These are phyloP conservation scores for Disparrhopalites patrizii DNA, from an alignment of 2,888 invertebrate genomes.

Conservation along the genomic window DNA sequence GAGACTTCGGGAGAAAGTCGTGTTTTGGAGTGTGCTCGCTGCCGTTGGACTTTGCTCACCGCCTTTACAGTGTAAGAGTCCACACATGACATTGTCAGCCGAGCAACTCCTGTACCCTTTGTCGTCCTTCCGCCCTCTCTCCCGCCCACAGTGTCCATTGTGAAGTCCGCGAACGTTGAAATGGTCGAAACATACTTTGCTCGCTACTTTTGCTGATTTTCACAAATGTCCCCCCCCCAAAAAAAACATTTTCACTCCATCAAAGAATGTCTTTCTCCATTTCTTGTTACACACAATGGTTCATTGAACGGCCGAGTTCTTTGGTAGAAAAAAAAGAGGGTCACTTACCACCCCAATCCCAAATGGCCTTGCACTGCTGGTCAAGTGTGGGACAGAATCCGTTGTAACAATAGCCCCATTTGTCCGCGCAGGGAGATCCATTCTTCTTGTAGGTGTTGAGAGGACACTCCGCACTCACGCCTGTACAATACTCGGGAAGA, in stretches of 20 bases:
- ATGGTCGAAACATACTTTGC: constrained; percentile 64
- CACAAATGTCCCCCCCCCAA: too few relatives aligned
- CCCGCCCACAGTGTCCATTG: constrained; percentile 92
- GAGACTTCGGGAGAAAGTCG: constrained; percentile 77
- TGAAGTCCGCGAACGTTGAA: constrained; percentile 93
- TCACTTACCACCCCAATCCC: constrained; percentile 68
- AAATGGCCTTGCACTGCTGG: constrained; percentile 85
- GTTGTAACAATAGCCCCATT: constrained; percentile 80
- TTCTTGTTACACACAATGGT: neutral
- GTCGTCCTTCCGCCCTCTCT: constrained; percentile 53
- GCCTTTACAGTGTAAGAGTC: constrained; percentile 88
- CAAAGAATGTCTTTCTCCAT: too few relatives aligned
- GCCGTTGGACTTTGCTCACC: constrained; percentile 79
- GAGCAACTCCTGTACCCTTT: constrained; percentile 80
- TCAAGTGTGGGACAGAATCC: constrained; percentile 85
- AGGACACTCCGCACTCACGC: constrained; percentile 84
- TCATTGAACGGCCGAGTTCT: neutral
- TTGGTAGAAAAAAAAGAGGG: neutral
- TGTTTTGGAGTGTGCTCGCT: constrained; percentile 66
- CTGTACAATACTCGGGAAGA: constrained; percentile 89
- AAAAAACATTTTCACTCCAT: neutral
- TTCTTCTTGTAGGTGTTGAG: constrained; percentile 85
- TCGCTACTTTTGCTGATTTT: constrained; percentile 25
- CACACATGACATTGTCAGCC: constrained; percentile 82
- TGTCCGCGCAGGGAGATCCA: constrained; percentile 72